Conservation (phyloP, 1,140 invertebrate species). For the Araneus ventricosus region DNA sequence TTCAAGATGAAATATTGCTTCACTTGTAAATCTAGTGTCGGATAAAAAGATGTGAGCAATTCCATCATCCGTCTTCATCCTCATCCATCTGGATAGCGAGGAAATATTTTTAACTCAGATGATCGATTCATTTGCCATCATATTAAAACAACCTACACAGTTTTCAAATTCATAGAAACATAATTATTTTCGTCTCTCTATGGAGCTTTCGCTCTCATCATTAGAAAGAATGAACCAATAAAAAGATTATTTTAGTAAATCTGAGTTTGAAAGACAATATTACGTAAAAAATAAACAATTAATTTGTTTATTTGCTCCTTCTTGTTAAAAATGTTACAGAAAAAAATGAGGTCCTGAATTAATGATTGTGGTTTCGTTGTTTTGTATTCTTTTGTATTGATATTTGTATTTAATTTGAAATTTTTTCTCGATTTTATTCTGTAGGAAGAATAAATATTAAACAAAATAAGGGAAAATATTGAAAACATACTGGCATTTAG, state of each 20-base stretch:
- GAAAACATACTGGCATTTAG: too few species aligned
- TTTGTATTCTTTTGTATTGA: too few species aligned
- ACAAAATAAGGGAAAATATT: too few species aligned
- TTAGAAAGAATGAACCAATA: background rate
- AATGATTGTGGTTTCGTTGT: too few species aligned
- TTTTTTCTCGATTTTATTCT: too few species aligned
- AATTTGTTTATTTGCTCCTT: too few species aligned
- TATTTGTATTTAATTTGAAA: too few species aligned
- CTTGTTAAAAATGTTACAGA: too few species aligned
- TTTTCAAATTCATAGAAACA: background rate
- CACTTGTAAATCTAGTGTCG: background rate
- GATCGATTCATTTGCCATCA: background rate
- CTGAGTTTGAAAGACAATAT: background rate
- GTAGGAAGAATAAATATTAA: too few species aligned
- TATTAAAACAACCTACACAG: background rate
- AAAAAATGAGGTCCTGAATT: too few species aligned
- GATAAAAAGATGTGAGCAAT: background rate
- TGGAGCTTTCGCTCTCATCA: background rate
- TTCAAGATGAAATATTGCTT: background rate
- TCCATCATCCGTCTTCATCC: background rate
- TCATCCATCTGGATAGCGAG: background rate
- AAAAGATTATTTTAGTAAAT: background rate
- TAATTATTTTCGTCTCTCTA: background rate
- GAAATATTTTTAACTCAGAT: background rate
- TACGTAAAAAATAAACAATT: too few species aligned